Percentiles rank a stretch among this genome's conserved stretches.
Evolutionary conservation across 2,113 vertebrate species (phyloP).

Genomic region (Propithecus coquereli): DNA sequence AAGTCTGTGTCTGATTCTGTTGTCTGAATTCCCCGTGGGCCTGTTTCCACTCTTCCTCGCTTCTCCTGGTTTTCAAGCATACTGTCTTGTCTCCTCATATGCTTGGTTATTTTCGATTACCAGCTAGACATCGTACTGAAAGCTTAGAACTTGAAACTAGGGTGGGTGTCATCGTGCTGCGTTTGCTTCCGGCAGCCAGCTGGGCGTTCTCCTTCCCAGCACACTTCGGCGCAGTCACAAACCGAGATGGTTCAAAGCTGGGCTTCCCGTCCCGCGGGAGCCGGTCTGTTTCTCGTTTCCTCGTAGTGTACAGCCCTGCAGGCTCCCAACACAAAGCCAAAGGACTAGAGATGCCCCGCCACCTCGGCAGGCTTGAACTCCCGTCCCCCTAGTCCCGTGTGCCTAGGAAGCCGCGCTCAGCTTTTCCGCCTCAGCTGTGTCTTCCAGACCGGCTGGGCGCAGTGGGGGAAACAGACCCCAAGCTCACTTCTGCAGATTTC

Average conservation of each 20-base stretch:
- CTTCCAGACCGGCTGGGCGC: fast-evolving
- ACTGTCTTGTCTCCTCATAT: fast-evolving
- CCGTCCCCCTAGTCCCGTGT: fast-evolving
- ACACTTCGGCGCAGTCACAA: fast-evolving
- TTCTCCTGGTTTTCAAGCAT: not conserved
- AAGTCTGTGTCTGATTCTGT: too few relatives aligned
- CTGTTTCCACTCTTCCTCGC: not conserved
- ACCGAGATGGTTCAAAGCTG: not conserved
- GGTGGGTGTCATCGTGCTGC: fast-evolving
- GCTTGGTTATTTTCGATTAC: not conserved
- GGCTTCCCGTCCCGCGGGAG: not conserved
- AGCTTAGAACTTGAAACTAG: fast-evolving
- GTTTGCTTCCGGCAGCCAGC: too few relatives aligned
- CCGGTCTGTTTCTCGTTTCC: not conserved
- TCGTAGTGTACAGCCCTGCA: too few relatives aligned
- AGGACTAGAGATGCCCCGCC: too few relatives aligned
- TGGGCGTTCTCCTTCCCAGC: not conserved
- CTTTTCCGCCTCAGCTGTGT: fast-evolving
- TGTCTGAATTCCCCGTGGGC: fast-evolving
- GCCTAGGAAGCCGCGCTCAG: not conserved
- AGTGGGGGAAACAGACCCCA: fast-evolving
- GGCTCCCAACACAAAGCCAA: not conserved
- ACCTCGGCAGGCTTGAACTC: not conserved
- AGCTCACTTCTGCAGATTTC: fast-evolving
- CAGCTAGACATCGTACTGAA: not conserved